These are phyloP conservation scores for Macropis europaea DNA, from an alignment of 2,888 invertebrate genomes.

Conservation along the genomic window DNA sequence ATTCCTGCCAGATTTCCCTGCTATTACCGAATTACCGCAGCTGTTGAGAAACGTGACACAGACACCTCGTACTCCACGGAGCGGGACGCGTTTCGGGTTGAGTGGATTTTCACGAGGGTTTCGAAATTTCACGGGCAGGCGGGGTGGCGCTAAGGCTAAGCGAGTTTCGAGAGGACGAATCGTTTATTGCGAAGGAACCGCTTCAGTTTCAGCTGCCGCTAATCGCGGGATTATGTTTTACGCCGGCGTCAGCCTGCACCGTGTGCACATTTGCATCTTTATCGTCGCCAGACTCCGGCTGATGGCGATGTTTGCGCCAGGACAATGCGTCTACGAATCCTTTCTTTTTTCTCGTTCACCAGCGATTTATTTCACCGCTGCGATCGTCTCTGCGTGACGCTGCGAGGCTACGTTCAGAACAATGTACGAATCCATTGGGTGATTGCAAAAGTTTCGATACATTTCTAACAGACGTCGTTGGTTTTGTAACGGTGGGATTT, in stretches of 20 bases:
- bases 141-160: slow-evolving; percentile 18
- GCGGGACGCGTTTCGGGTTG: slow-evolving; percentile 11
- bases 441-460: too few relatives aligned
- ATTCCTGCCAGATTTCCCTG: too few relatives aligned
- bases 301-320: slow-evolving; percentile 9
- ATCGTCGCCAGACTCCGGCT: slow-evolving; percentile 40
- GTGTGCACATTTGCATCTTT: slow-evolving; percentile 62
- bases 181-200: slow-evolving; percentile 23
- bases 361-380: background rate
- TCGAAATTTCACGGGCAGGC: slow-evolving; percentile 15
- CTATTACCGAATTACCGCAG: background rate
- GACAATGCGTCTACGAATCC: background rate
- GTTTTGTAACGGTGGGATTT: too few relatives aligned
- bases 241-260: slow-evolving; percentile 42
- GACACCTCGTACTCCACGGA: background rate
- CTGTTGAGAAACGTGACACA: background rate
- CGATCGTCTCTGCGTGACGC: background rate
- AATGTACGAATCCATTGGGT: too few relatives aligned
- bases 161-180: slow-evolving; percentile 49
- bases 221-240: slow-evolving; percentile 57
- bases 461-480: too few relatives aligned
- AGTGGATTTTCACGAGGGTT: slow-evolving; percentile 40
- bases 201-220: slow-evolving; percentile 57
- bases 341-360: slow-evolving; percentile 1
- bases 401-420: too few relatives aligned